Conservation (phyloP, 2,888 invertebrate species). For the Thyatira batis region DNA sequence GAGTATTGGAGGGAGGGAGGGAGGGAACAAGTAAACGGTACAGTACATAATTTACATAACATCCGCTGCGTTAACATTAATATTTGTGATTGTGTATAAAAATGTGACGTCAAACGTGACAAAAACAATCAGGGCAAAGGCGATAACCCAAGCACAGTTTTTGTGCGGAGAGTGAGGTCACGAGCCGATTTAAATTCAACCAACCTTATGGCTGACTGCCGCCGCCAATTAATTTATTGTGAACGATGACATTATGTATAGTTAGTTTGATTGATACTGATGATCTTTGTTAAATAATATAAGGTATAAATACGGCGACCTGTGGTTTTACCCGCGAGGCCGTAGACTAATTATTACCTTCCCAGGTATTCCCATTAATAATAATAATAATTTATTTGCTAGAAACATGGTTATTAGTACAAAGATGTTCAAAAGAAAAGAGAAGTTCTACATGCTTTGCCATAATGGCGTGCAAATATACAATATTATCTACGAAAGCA, state of each 20-base stretch:
- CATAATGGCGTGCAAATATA: too few relatives aligned
- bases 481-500: too few relatives aligned
- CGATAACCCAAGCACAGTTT: constrained; percentile 43
- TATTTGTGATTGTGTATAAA: constrained; percentile 18
- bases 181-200: constrained; percentile 41
- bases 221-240: constrained; percentile 32
- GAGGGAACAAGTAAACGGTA: constrained; percentile 12
- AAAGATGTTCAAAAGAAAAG: too few relatives aligned
- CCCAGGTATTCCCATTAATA: too few relatives aligned
- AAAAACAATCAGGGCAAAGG: constrained; percentile 29
- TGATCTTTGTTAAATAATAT: constrained; percentile 3
- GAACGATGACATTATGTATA: constrained; percentile 7
- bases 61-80: constrained; percentile 16
- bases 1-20: too few relatives aligned
- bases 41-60: constrained; percentile 18
- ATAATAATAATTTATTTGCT: too few relatives aligned
- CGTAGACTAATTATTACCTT: too few relatives aligned
- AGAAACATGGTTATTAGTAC: too few relatives aligned
- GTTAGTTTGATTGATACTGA: too few relatives aligned
- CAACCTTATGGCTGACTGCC: constrained; percentile 29
- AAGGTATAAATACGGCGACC: too few relatives aligned
- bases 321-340: too few relatives aligned
- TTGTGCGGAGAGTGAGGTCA: constrained; percentile 38
- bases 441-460: too few relatives aligned
- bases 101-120: constrained; percentile 24